Conservation (phyloP, 2,888 invertebrate species). For the Laspeyria flexula region DNA sequence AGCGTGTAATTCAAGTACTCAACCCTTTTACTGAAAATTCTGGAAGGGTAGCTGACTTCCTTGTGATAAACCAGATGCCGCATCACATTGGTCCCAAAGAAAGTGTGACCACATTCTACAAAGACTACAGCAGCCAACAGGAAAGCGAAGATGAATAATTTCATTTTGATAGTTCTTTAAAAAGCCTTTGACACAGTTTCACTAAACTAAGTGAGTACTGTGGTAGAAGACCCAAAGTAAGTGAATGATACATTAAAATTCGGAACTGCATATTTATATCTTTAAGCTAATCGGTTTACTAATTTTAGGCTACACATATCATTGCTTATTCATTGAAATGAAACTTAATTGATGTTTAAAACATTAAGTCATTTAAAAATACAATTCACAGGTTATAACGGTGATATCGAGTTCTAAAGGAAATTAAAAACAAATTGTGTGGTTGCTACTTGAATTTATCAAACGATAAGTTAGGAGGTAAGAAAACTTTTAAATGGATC, state of each 20-base stretch:
- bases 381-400: too few species aligned
- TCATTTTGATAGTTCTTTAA: constrained; percentile 45
- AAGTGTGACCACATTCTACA: constrained; percentile 62
- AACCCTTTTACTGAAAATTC: constrained; percentile 56
- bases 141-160: constrained; percentile 34
- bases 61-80: constrained; percentile 53
- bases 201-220: not conserved
- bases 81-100: constrained; percentile 61
- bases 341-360: too few species aligned
- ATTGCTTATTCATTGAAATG: too few species aligned
- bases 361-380: too few species aligned
- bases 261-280: not conserved
- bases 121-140: constrained; percentile 48
- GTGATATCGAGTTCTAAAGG: too few species aligned
- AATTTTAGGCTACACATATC: not conserved
- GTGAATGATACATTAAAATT: not conserved
- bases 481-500: too few species aligned
- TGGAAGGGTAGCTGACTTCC: constrained; percentile 42
- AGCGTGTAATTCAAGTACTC: constrained; percentile 56
- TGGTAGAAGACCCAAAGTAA: not conserved
- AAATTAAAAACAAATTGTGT: too few species aligned
- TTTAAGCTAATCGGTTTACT: not conserved
- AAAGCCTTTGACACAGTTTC: not conserved
- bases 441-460: too few species aligned
- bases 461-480: too few species aligned